A percentile compares a stretch with the other conserved stretches of the same genome.
phyloP scores from a whole-genome alignment of 2,797 vertebrate species.

The Channa striata region DNA sequence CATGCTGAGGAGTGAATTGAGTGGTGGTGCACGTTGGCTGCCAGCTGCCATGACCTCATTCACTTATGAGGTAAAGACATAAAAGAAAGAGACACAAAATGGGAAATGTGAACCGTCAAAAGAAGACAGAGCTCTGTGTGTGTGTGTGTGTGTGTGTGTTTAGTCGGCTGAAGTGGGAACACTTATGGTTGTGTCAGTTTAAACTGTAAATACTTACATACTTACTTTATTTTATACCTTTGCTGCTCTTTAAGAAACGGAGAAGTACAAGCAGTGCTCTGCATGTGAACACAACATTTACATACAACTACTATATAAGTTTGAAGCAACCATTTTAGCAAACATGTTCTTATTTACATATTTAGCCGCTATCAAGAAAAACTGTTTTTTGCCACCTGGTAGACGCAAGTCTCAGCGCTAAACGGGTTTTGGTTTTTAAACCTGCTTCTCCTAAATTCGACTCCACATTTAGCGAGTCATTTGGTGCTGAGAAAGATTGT shows the following conservation, averaged over 20 bases:
- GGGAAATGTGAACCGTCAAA: constrained; percentile 39
- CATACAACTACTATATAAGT: too few relatives aligned
- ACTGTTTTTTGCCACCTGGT: too few relatives aligned
- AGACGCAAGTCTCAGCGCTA: not conserved
- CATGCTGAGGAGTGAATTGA: constrained; percentile 60
- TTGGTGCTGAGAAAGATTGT: too few relatives aligned
- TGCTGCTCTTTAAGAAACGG: not conserved
- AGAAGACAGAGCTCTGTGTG: constrained; percentile 22
- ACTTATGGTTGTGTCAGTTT: constrained; percentile 27
- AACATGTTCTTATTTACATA: too few relatives aligned
- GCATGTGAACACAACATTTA: too few relatives aligned
- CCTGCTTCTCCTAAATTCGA: not conserved
- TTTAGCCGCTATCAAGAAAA: too few relatives aligned
- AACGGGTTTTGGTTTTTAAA: not conserved
- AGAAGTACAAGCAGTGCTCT: not conserved
- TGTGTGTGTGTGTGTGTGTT: constrained; percentile 18
- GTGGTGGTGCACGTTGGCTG: constrained; percentile 61
- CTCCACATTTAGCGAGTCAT: too few relatives aligned
- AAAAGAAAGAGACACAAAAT: constrained; percentile 27
- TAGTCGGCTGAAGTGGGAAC: constrained; percentile 7
- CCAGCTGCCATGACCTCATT: constrained; percentile 78
- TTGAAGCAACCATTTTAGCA: too few relatives aligned
- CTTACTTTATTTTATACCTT: not conserved
- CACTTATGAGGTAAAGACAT: constrained; percentile 49
- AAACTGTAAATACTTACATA: constrained; percentile 16